Evolutionary conservation across 2,797 vertebrate genomes (phyloP).

Genomic region (Crenuchus spilurus): DNA sequence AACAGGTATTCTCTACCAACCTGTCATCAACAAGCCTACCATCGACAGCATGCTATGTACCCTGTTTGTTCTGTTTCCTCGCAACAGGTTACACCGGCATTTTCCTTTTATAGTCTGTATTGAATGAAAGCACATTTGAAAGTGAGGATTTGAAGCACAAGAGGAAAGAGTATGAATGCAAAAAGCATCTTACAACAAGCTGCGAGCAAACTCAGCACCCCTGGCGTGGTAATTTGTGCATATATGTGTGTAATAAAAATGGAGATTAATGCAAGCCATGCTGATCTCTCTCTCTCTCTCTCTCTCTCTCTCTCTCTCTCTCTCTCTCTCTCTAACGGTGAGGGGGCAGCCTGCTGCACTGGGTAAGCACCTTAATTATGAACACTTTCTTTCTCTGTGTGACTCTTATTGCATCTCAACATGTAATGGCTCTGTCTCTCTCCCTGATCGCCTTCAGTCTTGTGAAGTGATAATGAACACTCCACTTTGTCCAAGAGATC

Average conservation of each 20-base stretch:
- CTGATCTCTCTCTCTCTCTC: constrained; percentile 10
- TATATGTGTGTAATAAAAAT: neutral
- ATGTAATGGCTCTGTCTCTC: constrained; percentile 23
- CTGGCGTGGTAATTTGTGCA: neutral
- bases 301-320: constrained; percentile 19
- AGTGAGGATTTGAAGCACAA: neutral
- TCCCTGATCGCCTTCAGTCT: neutral
- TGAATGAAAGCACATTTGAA: neutral
- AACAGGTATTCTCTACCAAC: neutral
- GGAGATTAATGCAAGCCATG: neutral
- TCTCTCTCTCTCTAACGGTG: constrained; percentile 16
- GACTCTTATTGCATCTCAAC: constrained; percentile 43
- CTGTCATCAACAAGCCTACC: no score
- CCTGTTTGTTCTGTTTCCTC: neutral
- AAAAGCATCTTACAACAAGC: neutral
- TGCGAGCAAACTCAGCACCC: neutral
- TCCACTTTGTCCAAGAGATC: neutral
- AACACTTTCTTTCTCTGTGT: constrained; percentile 42
- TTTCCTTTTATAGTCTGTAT: neutral
- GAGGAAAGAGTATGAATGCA: neutral
- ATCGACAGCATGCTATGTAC: neutral
- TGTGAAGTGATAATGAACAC: constrained; percentile 13
- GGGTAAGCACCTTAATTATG: constrained; percentile 43
- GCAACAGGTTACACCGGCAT: neutral
- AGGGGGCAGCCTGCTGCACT: constrained; percentile 34